Conservation (phyloP, 2,113 vertebrate genomes). For the Takifugu bimaculatus region DNA sequence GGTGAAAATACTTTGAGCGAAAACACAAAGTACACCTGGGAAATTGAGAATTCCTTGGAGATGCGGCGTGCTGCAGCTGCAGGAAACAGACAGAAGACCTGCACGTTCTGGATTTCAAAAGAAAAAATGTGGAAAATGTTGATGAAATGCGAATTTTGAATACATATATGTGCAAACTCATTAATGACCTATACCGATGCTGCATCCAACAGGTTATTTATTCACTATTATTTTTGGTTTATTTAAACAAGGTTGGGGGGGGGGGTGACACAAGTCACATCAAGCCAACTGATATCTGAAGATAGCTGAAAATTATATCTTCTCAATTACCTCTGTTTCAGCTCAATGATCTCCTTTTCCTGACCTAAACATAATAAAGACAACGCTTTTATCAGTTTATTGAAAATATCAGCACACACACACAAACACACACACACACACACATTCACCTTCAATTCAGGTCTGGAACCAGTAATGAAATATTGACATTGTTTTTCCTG, state of each 20-base stretch:
- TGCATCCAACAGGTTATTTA: conserved; percentile 46
- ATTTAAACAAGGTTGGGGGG: conserved; percentile 44
- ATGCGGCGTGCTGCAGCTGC: neutral
- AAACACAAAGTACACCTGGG: neutral
- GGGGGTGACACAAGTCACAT: neutral
- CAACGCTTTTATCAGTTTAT: conserved; percentile 5
- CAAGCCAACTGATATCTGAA: neutral
- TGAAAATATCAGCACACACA: conserved; percentile 1
- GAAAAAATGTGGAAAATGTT: conserved; percentile 26
- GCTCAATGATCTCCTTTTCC: neutral
- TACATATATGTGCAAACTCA: neutral
- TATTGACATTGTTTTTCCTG: conserved; percentile 46
- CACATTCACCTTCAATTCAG: conserved; percentile 32
- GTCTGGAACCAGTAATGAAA: conserved; percentile 29
- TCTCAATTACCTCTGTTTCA: neutral
- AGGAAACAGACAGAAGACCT: conserved; percentile 2
- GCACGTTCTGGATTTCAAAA: conserved; percentile 1
- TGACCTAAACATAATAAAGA: neutral
- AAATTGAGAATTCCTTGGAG: neutral
- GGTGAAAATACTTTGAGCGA: conserved; percentile 11
- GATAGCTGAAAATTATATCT: neutral
- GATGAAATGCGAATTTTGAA: conserved; percentile 13
- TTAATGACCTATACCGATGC: conserved; percentile 49
- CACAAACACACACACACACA: neutral
- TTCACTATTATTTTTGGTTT: conserved; percentile 45